Conservation (phyloP, 1,140 invertebrate species). For the Sarcophaga peregrina region DNA sequence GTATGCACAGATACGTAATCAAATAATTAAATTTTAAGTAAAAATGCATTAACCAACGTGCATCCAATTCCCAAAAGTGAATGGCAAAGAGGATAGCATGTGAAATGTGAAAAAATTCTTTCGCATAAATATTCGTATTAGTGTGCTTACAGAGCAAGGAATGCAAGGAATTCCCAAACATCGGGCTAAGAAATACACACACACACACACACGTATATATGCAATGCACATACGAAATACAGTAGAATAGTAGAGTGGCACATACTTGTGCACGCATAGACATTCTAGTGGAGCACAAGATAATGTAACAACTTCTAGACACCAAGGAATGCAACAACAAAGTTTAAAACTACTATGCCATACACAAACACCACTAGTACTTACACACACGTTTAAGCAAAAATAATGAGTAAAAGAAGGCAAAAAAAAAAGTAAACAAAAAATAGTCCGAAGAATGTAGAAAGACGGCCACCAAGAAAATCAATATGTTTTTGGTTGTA, state of each 20-base stretch:
- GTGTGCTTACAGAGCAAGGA: background rate
- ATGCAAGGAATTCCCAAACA: slow-evolving; percentile 19
- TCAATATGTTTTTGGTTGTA: slow-evolving; percentile 42
- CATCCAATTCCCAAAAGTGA: slow-evolving; percentile 34
- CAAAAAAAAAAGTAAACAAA: background rate
- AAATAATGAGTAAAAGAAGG: too few species aligned
- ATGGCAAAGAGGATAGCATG: background rate
- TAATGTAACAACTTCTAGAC: slow-evolving; percentile 31
- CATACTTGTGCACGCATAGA: background rate
- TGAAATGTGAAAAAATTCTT: too few species aligned
- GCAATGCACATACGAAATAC: background rate
- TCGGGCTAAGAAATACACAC: background rate
- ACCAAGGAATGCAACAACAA: slow-evolving; percentile 41
- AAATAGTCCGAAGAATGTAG: background rate
- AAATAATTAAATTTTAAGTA: slow-evolving; percentile 42
- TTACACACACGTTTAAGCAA: background rate
- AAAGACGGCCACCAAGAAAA: slow-evolving; percentile 41
- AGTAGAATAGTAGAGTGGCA: background rate
- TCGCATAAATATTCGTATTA: too few species aligned
- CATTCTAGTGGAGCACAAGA: background rate
- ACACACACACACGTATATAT: background rate
- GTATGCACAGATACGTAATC: background rate
- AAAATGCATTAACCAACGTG: slow-evolving; percentile 37
- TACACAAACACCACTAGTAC: background rate
- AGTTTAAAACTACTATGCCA: slow-evolving; percentile 37